Evolutionary conservation across 2,797 vertebrate species (phyloP), one percentile per base, ranked within the genome.

Genomic region (Gallinago stenura): DNA sequence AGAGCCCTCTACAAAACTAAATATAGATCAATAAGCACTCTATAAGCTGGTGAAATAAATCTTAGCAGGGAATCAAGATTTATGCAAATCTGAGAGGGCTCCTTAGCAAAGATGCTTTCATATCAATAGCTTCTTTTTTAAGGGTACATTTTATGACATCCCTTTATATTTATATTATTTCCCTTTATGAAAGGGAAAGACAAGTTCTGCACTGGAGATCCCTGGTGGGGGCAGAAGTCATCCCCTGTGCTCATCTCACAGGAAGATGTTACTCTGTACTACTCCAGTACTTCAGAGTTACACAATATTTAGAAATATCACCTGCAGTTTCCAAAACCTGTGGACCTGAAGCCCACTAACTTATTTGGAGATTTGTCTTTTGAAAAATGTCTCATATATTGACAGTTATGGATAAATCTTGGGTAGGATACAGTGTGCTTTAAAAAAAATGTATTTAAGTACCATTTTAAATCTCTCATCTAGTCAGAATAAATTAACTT

Each of bases 1-100:
- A 5, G 53, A 79, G 79, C 37, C 73, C 41, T 60, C 20, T 31
- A 41, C n/a, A 9, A 56, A 83, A 77, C 83, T 77, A 82, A 95
- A 90, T 68, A 35, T 22, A 78, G 88, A 87, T 95, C 91, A 93
- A 83, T 17, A 89, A 93, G 91, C 73, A 90, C 39, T 69, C 90
- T 78, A 56, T 92, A 97, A 97, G 28, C 24, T 11, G 43, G 81
- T 82, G 92, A 96, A 90, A 50, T 8, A 85, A 87, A 83, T 87
- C 93, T 93, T 83, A 66, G 33, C 15, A 8, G 77, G 10, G 18
- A 96, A 89, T 83, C 79, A 31, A 92, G 87, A 94, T 77, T 83
- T 96, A 89, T 93, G 89, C 62, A 95, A 90, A 93, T 60, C 92
- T 93, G 70, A 84, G 64, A 62, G 37, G 60, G 45, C 53, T 93